A percentile compares a stretch with the other conserved stretches of the same genome.
Evolutionary conservation across 2,888 invertebrate species (phyloP).

Genomic region (Iselma pallidipennis): DNA sequence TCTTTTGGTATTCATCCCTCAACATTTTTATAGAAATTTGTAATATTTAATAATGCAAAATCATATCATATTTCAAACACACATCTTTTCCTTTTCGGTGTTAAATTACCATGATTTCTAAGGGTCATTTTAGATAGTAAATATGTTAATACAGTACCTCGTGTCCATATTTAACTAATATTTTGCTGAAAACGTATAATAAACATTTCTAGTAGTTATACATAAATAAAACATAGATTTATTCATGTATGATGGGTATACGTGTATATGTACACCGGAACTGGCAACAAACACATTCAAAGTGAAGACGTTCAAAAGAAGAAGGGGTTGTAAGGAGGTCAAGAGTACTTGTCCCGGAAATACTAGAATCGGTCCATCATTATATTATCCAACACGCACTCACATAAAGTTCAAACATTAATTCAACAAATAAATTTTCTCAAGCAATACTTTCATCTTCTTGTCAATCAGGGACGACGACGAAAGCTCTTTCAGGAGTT

Average conservation of each 20-base stretch:
- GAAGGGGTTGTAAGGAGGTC: conserved; percentile 34
- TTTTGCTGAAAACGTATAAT: no score
- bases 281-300: conserved; percentile 1
- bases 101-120: no score
- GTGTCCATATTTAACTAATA: no score
- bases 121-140: no score
- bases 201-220: no score
- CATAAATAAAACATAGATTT: no score
- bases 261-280: neutral
- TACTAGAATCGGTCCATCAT: conserved; percentile 24
- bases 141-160: no score
- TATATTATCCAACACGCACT: neutral
- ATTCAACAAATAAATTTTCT: neutral
- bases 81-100: no score
- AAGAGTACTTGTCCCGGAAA: conserved; percentile 27
- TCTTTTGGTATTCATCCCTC: no score
- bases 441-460: neutral
- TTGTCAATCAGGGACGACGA: neutral
- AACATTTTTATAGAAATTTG: no score
- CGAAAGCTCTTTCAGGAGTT: neutral
- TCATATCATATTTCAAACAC: no score
- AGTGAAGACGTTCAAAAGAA: conserved; percentile 1
- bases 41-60: no score
- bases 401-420: neutral
- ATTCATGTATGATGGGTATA: neutral